phyloP scores from a whole-genome alignment of 2,888 invertebrate species.

The Beris morrisii region DNA sequence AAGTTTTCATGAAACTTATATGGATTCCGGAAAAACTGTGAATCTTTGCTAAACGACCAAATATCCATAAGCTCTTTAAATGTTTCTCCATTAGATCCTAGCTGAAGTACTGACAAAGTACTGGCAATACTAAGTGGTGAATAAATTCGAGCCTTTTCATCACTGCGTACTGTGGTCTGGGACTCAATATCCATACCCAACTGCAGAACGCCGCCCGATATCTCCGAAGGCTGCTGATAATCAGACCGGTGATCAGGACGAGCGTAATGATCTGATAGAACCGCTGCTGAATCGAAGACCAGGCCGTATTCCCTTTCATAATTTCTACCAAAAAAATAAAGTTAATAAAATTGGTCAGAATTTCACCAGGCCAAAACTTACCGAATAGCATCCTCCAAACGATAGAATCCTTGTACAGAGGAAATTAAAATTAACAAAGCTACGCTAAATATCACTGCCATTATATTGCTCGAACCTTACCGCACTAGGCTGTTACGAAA shows the following conservation, averaged over 20 bases:
- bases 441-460: too few relatives aligned
- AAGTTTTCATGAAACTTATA: conserved; percentile 8
- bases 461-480: too few relatives aligned
- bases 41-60: conserved; percentile 57
- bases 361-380: too few relatives aligned
- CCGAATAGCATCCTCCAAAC: too few relatives aligned
- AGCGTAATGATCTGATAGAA: not conserved
- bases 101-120: conserved; percentile 68
- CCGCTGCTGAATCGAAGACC: conserved; percentile 28
- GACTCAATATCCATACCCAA: conserved; percentile 11
- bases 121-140: conserved; percentile 74
- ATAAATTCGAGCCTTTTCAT: conserved; percentile 60
- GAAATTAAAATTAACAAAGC: too few relatives aligned
- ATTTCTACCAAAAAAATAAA: conserved; percentile 26
- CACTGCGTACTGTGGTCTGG: too few relatives aligned
- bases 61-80: conserved; percentile 66
- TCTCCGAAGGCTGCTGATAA: not conserved
- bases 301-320: conserved; percentile 31
- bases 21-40: conserved; percentile 29
- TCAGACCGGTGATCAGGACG: not conserved
- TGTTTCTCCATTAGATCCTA: conserved; percentile 74
- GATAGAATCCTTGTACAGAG: too few relatives aligned
- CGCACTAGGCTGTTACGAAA: too few relatives aligned
- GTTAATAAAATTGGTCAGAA: too few relatives aligned
- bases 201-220: conserved; percentile 2